phyloP scores from a whole-genome alignment of 2,113 vertebrate species.

The Macaca mulatta region DNA sequence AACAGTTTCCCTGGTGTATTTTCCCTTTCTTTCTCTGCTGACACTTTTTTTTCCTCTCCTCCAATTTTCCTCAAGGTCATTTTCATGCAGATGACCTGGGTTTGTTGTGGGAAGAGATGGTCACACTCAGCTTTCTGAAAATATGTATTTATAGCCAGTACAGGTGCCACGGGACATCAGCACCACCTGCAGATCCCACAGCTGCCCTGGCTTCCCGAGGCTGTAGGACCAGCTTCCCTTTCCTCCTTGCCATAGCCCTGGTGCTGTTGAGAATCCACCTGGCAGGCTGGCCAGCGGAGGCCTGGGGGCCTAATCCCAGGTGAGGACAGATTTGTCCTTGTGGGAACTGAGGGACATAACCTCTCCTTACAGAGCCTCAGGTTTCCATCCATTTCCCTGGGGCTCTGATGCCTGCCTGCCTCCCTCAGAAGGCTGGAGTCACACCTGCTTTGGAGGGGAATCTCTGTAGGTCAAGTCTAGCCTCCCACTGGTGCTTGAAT shows the following conservation, averaged over 20 bases:
- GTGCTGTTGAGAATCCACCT: neutral
- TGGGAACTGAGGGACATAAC: neutral
- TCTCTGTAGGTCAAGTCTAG: too few species aligned
- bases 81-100: neutral
- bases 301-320: neutral
- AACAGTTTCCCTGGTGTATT: neutral
- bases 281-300: neutral
- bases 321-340: neutral
- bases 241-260: neutral
- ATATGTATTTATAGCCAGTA: slow-evolving; percentile 49
- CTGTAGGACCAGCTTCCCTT: neutral
- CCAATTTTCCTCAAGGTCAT: slow-evolving; percentile 8
- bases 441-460: neutral
- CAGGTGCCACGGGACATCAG: neutral
- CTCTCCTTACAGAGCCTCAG: neutral
- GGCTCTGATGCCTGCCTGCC: too few species aligned
- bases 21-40: neutral
- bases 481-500: neutral
- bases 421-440: neutral
- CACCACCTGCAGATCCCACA: neutral
- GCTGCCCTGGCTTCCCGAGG: neutral
- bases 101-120: neutral
- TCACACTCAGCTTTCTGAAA: neutral
- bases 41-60: neutral
- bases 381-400: neutral